Evolutionary conservation across 1,140 invertebrate genomes (phyloP).

Genomic region (Hyles euphorbiae): DNA sequence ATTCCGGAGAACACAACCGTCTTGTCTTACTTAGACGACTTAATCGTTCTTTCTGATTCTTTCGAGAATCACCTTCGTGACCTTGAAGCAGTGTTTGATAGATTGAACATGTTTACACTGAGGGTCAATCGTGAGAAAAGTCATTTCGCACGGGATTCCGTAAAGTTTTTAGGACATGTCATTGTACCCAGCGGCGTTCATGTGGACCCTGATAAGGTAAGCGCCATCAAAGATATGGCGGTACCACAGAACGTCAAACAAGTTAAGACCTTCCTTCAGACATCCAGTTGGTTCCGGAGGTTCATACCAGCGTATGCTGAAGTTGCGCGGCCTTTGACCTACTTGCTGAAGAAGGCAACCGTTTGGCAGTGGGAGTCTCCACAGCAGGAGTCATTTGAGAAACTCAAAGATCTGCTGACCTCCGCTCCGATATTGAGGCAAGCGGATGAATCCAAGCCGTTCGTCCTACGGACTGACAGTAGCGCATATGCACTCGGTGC

Average conservation of each 20-base stretch:
- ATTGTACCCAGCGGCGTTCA: constrained; percentile 43
- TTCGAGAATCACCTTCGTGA: no score
- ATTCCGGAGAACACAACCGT: no score
- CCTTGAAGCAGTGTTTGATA: no score
- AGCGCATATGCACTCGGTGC: constrained; percentile 44
- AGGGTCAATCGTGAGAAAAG: constrained; percentile 47
- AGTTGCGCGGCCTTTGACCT: constrained; percentile 48
- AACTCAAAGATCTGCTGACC: constrained; percentile 21
- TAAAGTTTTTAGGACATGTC: constrained; percentile 58
- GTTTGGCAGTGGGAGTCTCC: constrained; percentile 29
- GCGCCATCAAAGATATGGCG: constrained; percentile 33
- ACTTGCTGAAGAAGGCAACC: constrained; percentile 40
- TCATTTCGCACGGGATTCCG: constrained; percentile 31
- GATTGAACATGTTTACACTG: constrained; percentile 11
- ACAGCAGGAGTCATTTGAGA: constrained; percentile 9
- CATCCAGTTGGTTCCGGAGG: constrained; percentile 47
- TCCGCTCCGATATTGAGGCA: constrained; percentile 25
- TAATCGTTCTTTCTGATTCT: no score
- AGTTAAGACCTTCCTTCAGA: constrained; percentile 35
- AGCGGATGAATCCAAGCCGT: constrained; percentile 31
- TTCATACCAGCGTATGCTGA: constrained; percentile 56
- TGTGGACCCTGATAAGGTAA: constrained; percentile 22
- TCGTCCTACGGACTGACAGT: constrained; percentile 41
- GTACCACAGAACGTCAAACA: constrained; percentile 26
- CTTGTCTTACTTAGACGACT: no score